Base-by-base conservation (phyloP, 1,140 invertebrate genomes). In the Bombus waltoni region DNA sequence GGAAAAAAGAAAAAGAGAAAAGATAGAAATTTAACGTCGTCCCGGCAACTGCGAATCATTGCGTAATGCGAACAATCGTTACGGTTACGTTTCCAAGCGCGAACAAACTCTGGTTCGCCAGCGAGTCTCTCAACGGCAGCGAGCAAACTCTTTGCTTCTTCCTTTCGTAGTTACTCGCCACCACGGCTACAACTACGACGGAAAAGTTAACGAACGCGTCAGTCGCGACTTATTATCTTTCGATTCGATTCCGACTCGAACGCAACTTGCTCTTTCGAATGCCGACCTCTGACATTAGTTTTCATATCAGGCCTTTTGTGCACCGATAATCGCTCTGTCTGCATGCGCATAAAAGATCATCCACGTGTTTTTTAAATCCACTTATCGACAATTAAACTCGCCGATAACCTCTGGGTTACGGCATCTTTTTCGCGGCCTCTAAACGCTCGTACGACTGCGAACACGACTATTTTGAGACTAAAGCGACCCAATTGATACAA, bases 241-340 rank as follows among this genome's bases (percentile, higher is more conserved):
- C 38, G 47, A 75, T 81, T 83, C 40, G 62, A 88, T 88, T 88
- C 78, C 32, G 32, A 53, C 0, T 28, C 1, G 68, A 65, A 35
- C 84, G 78, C 38, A 47, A 53, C 22, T 40, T 35, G 71, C 62
- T 32, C 82, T 42, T 76, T 85, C 15, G 40, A 77, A 81, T 59
- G 9, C 1, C 53, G 70, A 89, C 83, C 68, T 78, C 9, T 88
- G 78, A 88, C 78, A 79, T 57, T 57, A 38, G 53, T 70, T 87
- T 70, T 32, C 42, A 47, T 35, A 76, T 72, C 66, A 15, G 22
- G 38, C 42, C 81, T 85, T 73, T 72, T 32, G 59, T 53, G 18
- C 13, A 28, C 3, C 35, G 75, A 88, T 86, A 85, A 81, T 42
- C 35, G 25, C 32, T 1, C 13, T 9, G 35, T 47, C 47, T 77